Conservation (phyloP, 2,113 vertebrate genomes). For the Bos indicus region DNA sequence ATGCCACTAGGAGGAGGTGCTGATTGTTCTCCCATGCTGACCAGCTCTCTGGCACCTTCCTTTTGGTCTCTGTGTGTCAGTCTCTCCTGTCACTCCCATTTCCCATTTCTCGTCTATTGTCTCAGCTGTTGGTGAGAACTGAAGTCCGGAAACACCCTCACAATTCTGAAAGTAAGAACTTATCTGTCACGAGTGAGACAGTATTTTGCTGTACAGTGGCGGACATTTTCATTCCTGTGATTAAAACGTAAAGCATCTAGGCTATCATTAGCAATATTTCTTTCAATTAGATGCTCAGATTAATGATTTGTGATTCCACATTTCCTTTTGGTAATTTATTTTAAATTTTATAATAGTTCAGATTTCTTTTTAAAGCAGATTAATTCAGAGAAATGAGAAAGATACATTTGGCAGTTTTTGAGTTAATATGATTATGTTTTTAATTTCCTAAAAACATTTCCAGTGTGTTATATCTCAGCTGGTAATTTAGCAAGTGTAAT, state of each 20-base stretch:
- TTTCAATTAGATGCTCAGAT: constrained; percentile 46
- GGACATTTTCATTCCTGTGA: constrained; percentile 19
- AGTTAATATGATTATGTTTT: constrained; percentile 62
- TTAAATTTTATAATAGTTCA: constrained; percentile 51
- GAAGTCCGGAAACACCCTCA: constrained; percentile 39
- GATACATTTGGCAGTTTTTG: constrained; percentile 51
- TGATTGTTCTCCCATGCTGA: not conserved
- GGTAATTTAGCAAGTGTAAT: constrained; percentile 46
- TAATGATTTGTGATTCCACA: constrained; percentile 52
- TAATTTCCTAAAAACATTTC: constrained; percentile 63
- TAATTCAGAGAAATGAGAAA: constrained; percentile 60
- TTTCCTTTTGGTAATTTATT: constrained; percentile 60
- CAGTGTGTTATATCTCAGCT: constrained; percentile 43
- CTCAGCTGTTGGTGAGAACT: constrained; percentile 24
- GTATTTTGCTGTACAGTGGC: not conserved
- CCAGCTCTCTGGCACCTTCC: not conserved
- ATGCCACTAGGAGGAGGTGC: not conserved
- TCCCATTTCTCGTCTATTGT: constrained; percentile 39
- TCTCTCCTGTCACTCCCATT: not conserved
- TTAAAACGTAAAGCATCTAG: constrained; percentile 43
- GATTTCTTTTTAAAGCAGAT: constrained; percentile 49
- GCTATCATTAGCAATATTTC: constrained; percentile 15
- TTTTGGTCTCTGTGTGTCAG: not conserved
- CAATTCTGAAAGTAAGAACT: constrained; percentile 41
- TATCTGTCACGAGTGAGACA: not conserved